phyloP scores from a whole-genome alignment of 1,140 invertebrate genomes.

The Sarcophaga bullata region DNA sequence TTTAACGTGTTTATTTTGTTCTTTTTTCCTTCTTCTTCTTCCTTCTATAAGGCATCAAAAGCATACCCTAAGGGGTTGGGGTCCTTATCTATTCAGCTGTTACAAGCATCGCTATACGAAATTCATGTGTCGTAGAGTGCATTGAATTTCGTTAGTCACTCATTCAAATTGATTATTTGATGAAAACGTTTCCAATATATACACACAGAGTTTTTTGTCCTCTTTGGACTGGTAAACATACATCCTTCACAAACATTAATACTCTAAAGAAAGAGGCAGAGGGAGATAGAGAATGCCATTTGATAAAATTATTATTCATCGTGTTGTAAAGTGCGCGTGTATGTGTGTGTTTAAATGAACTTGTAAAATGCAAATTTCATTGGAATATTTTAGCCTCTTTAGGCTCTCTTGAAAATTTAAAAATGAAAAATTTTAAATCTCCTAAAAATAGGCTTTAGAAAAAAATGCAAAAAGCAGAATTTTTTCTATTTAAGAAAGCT shows the following conservation, averaged over 20 bases:
- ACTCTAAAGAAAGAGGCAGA: background rate
- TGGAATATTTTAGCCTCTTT: background rate
- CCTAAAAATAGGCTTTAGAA: too few species aligned
- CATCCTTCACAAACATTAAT: background rate
- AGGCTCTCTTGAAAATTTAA: too few species aligned
- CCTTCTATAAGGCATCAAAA: background rate
- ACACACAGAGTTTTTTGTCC: background rate
- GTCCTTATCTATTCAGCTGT: too few species aligned
- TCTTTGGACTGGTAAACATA: background rate
- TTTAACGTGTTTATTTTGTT: background rate
- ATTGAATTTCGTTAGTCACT: too few species aligned
- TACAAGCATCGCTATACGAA: too few species aligned
- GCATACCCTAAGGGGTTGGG: background rate
- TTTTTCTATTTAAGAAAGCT: too few species aligned
- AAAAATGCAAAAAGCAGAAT: too few species aligned
- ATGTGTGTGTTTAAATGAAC: background rate
- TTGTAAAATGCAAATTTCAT: slow-evolving; percentile 6
- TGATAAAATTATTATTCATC: slow-evolving; percentile 8
- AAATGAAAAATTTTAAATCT: too few species aligned
- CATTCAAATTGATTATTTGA: too few species aligned
- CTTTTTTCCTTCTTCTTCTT: background rate
- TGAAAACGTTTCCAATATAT: too few species aligned
- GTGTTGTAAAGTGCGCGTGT: background rate
- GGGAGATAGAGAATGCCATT: background rate
- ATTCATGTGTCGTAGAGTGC: too few species aligned